phyloP scores from a whole-genome alignment of 2,888 invertebrate genomes.

The Pollenia amentaria region DNA sequence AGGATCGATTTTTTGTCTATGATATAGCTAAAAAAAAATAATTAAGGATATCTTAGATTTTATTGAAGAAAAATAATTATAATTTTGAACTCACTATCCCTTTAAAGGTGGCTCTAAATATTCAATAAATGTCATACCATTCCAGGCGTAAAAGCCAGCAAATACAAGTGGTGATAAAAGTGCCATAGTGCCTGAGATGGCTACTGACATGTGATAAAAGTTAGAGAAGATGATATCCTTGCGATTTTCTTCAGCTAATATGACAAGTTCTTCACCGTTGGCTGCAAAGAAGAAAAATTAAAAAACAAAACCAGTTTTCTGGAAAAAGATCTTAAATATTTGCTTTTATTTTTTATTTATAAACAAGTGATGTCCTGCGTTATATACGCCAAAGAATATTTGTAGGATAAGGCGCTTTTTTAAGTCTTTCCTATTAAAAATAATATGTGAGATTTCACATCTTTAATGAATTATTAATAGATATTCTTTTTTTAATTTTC shows the following conservation, averaged over 20 bases:
- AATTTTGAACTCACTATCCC: conserved; percentile 52
- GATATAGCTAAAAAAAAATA: conserved; percentile 24
- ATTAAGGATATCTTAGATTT: background rate
- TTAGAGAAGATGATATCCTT: conserved; percentile 58
- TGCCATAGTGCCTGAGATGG: conserved; percentile 28
- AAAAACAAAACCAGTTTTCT: background rate
- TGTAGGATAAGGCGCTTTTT: no score
- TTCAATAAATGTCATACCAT: conserved; percentile 21
- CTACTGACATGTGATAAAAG: conserved; percentile 48
- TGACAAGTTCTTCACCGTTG: conserved; percentile 35
- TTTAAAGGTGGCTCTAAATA: conserved; percentile 53
- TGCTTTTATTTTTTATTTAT: no score
- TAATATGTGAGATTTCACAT: no score
- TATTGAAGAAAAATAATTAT: background rate
- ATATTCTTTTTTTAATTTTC: no score
- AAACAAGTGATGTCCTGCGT: no score
- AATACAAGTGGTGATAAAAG: conserved; percentile 38
- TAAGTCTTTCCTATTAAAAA: no score
- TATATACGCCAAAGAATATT: no score
- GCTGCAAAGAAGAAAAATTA: conserved; percentile 35
- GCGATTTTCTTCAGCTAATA: conserved; percentile 62
- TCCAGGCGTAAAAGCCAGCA: conserved; percentile 42
- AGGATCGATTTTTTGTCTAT: background rate
- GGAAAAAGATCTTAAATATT: no score
- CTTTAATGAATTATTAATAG: no score